Conservation (phyloP, 92 coral and sea anemone species). For the Zoanthus gigantus region DNA sequence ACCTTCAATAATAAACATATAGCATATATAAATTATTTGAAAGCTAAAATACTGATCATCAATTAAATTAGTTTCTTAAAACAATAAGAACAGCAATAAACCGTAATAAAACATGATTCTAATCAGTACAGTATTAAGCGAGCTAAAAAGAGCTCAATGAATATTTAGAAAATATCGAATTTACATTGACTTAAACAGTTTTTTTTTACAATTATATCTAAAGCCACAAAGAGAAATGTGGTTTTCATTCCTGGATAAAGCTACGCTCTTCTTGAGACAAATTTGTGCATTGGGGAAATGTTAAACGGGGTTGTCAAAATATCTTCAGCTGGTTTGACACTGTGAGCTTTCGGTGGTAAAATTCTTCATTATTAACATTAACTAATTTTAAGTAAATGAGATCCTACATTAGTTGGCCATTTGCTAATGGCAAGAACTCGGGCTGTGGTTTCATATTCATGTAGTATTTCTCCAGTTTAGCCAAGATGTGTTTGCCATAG, state of each 20-base stretch:
- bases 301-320: not conserved
- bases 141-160: not conserved
- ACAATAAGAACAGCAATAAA: not conserved
- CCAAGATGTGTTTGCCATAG: constrained; percentile 97
- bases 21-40: not conserved
- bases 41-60: not conserved
- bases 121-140: not conserved
- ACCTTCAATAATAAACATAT: too few relatives aligned
- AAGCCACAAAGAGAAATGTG: too few relatives aligned
- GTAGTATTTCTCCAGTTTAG: constrained; percentile 95
- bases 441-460: constrained; percentile 85
- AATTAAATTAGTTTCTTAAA: not conserved
- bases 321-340: not conserved
- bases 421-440: constrained; percentile 81
- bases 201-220: not conserved
- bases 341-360: constrained; percentile 35
- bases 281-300: not conserved
- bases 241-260: too few relatives aligned
- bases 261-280: not conserved
- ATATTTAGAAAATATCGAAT: not conserved
- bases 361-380: constrained; percentile 22
- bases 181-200: not conserved
- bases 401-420: constrained; percentile 82
- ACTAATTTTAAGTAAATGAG: constrained; percentile 11
- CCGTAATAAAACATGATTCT: not conserved